Base-by-base conservation (phyloP, 2,888 invertebrate species). In the Rhyacophila evoluta region DNA sequence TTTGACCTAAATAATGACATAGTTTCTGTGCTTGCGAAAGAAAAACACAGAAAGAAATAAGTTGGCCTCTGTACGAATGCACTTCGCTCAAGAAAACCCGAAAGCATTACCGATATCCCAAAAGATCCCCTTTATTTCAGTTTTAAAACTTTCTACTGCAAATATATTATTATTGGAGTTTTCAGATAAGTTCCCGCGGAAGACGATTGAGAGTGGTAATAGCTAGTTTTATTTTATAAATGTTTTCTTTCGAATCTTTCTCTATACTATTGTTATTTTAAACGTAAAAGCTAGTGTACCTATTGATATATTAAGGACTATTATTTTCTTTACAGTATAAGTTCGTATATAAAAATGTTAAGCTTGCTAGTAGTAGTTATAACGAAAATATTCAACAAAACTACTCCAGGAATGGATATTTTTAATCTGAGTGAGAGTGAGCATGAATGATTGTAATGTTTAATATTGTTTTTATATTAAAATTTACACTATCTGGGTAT, bases 111-210 rank as follows among this genome's bases (percentile, higher is more conserved):
- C 74, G 79, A 76, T 81, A 81, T 78, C 78, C 78, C 38, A 12
- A 41, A 74, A 79, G 75, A 81, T 81, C 79, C 79, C 79, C 75
- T 81, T 81, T 81, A 81, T 81, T 81, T 79, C 79, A 79, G 81
- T 81, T 81, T 79, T 74, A 79, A 77, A 81, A 78, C 79, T 79
- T 77, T 39, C 72, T 41, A 55, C 74, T 79, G 25, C 55, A 81
- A 70, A 81, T 81, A 78, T 81, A 81, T 79, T 81, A 81, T 81
- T 81, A 81, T 81, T 78, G 81, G 79, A 79, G 78, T 81, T 81
- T 74, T 37, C 75, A 37, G 76, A 79, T 79, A 81, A 81, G 70
- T 79, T 76, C 33, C 67, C n/a, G 68, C 10, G 19, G 74, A 37
- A 67, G 19, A 71, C 55, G 78, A 55, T 75, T 70, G 71, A 36